Conservation (phyloP, 2,113 vertebrate genomes). For the Natator depressus region DNA sequence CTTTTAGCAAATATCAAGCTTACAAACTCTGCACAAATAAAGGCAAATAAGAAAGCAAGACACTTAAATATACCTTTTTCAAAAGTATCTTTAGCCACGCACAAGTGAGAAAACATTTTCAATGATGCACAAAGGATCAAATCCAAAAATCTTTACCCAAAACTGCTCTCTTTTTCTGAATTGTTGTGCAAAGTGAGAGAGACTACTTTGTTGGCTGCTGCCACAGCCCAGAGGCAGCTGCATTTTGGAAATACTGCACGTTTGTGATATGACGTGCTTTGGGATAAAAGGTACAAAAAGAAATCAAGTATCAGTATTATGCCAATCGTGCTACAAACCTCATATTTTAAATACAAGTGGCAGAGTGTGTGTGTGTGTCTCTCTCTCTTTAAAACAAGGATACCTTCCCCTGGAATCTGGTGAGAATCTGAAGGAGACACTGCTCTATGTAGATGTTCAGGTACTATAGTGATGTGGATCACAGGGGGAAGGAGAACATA, state of each 20-base stretch:
- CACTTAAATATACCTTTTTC: not conserved
- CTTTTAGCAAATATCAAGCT: slow-evolving; percentile 15
- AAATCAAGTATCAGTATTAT: not conserved
- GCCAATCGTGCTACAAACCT: not conserved
- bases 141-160: not conserved
- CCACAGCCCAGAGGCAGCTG: not conserved
- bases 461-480: not conserved
- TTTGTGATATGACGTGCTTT: not conserved
- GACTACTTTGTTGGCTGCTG: not conserved
- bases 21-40: not conserved
- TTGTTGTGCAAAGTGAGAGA: not conserved
- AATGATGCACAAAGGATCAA: not conserved
- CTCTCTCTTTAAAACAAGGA: not conserved
- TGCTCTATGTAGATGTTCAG: not conserved
- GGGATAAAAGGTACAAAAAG: not conserved
- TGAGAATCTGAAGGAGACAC: not conserved
- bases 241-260: not conserved
- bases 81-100: not conserved
- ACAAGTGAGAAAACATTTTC: not conserved
- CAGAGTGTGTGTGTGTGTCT: not conserved
- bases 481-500: not conserved
- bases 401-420: not conserved
- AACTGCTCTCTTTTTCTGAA: not conserved
- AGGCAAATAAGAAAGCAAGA: not conserved
- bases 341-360: not conserved